These are phyloP conservation scores for Polyommatus icarus DNA, from an alignment of 2,888 invertebrate genomes.

Conservation along the genomic window DNA sequence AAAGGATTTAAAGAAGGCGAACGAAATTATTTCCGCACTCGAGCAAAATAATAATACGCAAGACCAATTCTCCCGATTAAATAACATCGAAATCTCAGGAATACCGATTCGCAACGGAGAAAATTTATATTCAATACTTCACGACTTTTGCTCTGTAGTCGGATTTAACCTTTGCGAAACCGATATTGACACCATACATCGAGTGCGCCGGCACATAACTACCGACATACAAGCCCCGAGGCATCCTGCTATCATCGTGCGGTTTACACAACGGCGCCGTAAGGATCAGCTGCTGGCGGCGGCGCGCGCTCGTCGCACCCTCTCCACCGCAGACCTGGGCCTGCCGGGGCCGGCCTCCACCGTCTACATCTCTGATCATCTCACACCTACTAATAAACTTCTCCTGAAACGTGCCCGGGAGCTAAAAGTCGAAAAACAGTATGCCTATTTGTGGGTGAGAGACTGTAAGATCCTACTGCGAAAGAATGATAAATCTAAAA, in stretches of 20 bases:
- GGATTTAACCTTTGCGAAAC: background rate
- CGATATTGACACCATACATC: background rate
- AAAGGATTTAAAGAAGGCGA: background rate
- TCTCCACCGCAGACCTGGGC: background rate
- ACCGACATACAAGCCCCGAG: background rate
- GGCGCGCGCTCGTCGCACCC: background rate
- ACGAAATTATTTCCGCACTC: background rate
- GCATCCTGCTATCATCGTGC: constrained; percentile 1
- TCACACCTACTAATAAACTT: background rate
- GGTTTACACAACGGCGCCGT: background rate
- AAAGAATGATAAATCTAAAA: constrained; percentile 52
- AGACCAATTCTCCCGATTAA: constrained; percentile 4
- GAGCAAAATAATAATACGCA: background rate
- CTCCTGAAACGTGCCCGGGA: background rate
- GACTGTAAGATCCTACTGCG: constrained; percentile 52
- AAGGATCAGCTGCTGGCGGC: constrained; percentile 21
- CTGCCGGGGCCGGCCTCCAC: background rate
- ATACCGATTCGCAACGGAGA: background rate
- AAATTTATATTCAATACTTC: background rate
- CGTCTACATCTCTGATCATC: background rate
- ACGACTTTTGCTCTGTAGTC: background rate
- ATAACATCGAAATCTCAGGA: background rate
- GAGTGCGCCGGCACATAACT: background rate
- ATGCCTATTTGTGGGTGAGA: constrained; percentile 9
- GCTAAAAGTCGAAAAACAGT: constrained; percentile 5